Base-by-base conservation (phyloP, 1,140 invertebrate genomes). In the Araneus ventricosus region DNA sequence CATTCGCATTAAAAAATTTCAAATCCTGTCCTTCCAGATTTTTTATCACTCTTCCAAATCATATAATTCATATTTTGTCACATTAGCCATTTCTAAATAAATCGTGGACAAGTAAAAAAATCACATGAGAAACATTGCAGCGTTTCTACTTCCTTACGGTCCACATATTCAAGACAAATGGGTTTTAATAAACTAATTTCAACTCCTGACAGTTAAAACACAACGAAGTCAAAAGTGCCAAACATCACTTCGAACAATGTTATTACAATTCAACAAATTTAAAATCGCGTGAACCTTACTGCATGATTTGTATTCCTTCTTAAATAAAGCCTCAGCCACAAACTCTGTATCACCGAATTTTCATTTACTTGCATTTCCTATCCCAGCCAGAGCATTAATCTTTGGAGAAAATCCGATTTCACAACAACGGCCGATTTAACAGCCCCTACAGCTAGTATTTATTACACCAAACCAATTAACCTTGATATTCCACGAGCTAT, bases 391-490 rank as follows among this genome's bases (percentile, higher is more conserved):
- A 27, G 22, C 24, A 82, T 82, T 52, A 45, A 52, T 82, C 80
- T 82, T 82, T 24, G 20, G 24, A 52, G 80, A 45, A 82, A 45
- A 82, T 82, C 80, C 41, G 37, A 61, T 57, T 86, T 27, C 52
- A 86, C 84, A 86, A 61, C 34, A 86, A 88, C 61, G 57, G 22
- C 34, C 17, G 37, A 88, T 88, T 70, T 67, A 88, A 88, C 67
- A 59, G 34, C 22, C 59, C 86, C 17, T 41, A 88, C 39, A 88
- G 86, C 59, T 39, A 67, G 59, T 67, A 67, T 70, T 88, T 88
- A 88, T 61, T 88, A 67, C 86, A 88, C 34, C 7, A 70, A 88
- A 88, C 34, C 86, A 88, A 88, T 88, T 88, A 88, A 88, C 86
- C 86, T 70, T 75, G 70, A 75, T 75, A 75, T 75, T 75, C 70